Conservation (phyloP, 2,888 invertebrate genomes). For the Anoplius nigerrimus region DNA sequence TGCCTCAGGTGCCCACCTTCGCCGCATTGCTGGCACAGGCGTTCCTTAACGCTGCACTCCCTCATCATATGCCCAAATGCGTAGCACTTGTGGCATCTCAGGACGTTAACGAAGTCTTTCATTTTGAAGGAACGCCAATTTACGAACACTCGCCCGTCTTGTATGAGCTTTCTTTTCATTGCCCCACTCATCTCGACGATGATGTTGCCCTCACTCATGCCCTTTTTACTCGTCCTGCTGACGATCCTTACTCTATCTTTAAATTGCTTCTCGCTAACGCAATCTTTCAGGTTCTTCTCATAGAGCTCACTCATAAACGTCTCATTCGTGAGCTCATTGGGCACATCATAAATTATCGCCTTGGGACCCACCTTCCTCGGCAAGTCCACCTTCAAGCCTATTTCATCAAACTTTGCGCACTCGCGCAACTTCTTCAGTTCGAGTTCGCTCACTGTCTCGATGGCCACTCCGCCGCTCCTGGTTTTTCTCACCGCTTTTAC, state of each 20-base stretch:
- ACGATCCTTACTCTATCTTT: neutral
- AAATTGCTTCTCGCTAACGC: neutral
- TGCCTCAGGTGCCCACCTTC: slow-evolving; percentile 14
- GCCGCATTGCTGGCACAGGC: slow-evolving; percentile 20
- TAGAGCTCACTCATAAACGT: neutral
- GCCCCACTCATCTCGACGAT: neutral
- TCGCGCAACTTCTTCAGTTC: neutral
- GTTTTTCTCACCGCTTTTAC: slow-evolving; percentile 14
- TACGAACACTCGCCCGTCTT: neutral
- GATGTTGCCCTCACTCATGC: neutral
- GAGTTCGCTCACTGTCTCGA: slow-evolving; percentile 2
- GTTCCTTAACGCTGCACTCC: slow-evolving; percentile 14
- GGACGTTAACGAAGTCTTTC: slow-evolving; percentile 1
- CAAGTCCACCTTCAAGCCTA: slow-evolving; percentile 1
- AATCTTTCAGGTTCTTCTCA: neutral
- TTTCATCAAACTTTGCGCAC: slow-evolving; percentile 7
- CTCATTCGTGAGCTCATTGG: neutral
- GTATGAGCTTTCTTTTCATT: too few relatives aligned
- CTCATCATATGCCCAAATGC: slow-evolving; percentile 15
- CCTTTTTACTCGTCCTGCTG: neutral
- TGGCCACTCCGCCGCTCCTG: neutral
- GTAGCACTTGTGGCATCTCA: slow-evolving; percentile 14
- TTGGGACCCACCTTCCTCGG: slow-evolving; percentile 6
- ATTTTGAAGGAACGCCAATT: slow-evolving; percentile 10
- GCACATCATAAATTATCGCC: slow-evolving; percentile 9